Base-by-base conservation (phyloP, 2,888 invertebrate species). In the Drosophila infuscata region DNA sequence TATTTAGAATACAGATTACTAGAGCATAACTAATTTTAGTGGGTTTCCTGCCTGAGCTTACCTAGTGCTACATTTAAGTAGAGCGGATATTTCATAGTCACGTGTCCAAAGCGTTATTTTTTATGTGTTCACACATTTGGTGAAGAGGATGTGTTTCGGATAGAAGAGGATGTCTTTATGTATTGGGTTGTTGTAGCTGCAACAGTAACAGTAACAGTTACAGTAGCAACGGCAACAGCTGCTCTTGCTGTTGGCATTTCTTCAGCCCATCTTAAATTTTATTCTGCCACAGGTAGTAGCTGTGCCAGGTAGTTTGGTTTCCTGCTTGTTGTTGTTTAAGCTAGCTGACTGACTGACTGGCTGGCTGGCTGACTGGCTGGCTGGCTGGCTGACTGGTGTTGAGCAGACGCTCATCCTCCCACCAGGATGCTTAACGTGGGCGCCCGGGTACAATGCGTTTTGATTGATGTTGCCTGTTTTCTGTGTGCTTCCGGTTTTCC, bases 121-220 rank as follows among this genome's bases (percentile, higher is more conserved):
- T 70, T 38, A 52, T 62, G 30, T 43, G 54, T 43, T 59, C 51
- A 29, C 54, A 68, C 49, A 64, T 51, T 53, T 15, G 30, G 29
- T 38, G 57, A 29, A 33, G 63, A 67, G 65, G 68, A 82, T 79
- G 56, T 49, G 70, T 64, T 62, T 67, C 51, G 73, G 53, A 70
- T 86, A 74, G 76, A 66, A 66, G 54, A 70, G 89, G 84, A 89
- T 75, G 88, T 84, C 78, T 82, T 88, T 84, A 88, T 84, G 84
- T 77, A 88, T 82, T 75, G 84, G 88, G 72, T 79, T 76, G 53
- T 76, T 76, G 62, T 61, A 51, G 71, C 48, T 70, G 46, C 57
- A 57, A 12, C 48, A 30, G 25, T 46, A 25, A 7, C 48, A 29
- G 17, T 17, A 17, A 15, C 46, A 29, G 17, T 17, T 7, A 15